Base-by-base conservation (phyloP, 2,888 invertebrate species). In the Parascotia fuliginaria region DNA sequence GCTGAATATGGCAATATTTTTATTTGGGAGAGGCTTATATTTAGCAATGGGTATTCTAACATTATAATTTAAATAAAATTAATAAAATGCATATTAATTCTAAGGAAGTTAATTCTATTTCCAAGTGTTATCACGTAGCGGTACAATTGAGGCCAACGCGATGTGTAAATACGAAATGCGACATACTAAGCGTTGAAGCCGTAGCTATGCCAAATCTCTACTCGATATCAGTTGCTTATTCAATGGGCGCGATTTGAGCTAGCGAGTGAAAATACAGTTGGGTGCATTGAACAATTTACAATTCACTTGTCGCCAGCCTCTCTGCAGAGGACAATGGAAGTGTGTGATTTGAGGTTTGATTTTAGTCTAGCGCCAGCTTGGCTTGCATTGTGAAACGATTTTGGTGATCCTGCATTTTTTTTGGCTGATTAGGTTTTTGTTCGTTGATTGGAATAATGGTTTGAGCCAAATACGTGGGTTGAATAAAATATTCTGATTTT, bases 161-260 rank as follows among this genome's bases (percentile, higher is more conserved):
- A 60, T 56, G 50, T 50, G 57, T 57, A 65, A 66, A 67, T 66
- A 60, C 39, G 54, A 44, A 60, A 55, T 50, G 61, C 49, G 40
- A 60, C 65, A 59, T 54, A 58, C 55, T 55, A 49, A 57, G 55
- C 58, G 47, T 49, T 58, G 49, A 55, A 60, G 46, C 58, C 62
- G 60, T 44, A 60, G 55, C 60, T 55, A 65, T 60, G 73, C 73
- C 75, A 69, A 73, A 70, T 73, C 72, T 73, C 73, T 63, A 62
- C 60, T 65, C 75, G 65, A 79, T 85, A 86, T 87, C 85, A 84
- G 81, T 86, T 85, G 87, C 85, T 87, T 87, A 87, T 84, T 85
- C 85, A 83, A 86, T 86, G 79, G 80, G 67, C 61, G 60, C 79
- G 80, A 84, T 84, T 84, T 78, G 75, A 80, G 75, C 64, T 22